phyloP scores from a whole-genome alignment of 2,888 invertebrate species.

The Eupithecia exiguata region DNA sequence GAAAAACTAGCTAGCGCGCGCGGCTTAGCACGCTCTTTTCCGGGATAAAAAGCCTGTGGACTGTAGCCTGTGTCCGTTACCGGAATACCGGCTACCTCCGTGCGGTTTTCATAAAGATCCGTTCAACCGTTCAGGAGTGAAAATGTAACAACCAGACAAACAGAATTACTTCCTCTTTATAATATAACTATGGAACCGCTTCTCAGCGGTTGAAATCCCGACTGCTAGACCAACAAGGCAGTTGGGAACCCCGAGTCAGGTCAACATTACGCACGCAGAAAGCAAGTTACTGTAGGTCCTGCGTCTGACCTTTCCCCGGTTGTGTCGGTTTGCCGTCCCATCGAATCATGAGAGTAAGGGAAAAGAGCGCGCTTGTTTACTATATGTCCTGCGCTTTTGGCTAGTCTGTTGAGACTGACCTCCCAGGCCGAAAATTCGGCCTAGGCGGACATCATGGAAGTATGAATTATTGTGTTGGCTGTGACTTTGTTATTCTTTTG shows the following conservation, averaged over 20 bases:
- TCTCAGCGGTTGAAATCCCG: too few species aligned
- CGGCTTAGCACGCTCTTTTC: neutral
- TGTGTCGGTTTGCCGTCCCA: too few species aligned
- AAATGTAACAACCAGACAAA: neutral
- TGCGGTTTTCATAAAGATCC: neutral
- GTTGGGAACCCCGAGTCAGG: too few species aligned
- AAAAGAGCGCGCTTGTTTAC: too few species aligned
- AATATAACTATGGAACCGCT: neutral
- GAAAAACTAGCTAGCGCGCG: neutral
- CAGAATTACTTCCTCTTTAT: neutral
- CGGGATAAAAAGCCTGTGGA: neutral
- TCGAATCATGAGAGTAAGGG: too few species aligned
- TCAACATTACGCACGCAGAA: too few species aligned
- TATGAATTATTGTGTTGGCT: constrained; percentile 69
- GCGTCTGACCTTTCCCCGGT: too few species aligned
- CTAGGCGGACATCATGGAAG: neutral
- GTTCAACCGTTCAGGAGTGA: neutral
- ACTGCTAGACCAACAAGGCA: too few species aligned
- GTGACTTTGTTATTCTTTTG: constrained; percentile 91
- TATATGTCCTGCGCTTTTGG: too few species aligned
- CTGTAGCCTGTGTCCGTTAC: neutral
- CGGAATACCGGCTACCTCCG: neutral
- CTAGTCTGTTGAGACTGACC: too few species aligned
- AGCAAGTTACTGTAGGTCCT: too few species aligned
- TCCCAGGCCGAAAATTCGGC: too few species aligned